Conservation (phyloP, 2,888 invertebrate genomes). For the Trimorus sp. region DNA sequence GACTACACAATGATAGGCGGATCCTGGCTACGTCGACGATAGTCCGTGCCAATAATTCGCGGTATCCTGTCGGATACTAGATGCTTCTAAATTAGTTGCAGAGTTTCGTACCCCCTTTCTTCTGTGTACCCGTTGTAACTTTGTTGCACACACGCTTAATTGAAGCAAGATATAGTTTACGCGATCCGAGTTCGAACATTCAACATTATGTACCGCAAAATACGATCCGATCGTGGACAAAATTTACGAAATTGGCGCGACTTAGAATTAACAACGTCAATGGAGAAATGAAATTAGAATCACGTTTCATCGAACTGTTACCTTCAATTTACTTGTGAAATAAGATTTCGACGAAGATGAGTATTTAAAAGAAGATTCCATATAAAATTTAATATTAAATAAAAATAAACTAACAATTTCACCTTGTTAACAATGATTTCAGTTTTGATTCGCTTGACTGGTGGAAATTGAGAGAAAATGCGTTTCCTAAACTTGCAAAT, state of each 20-base stretch:
- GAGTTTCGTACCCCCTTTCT: slow-evolving; percentile 60
- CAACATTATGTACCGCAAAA: slow-evolving; percentile 23
- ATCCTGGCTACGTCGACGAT: slow-evolving; percentile 42
- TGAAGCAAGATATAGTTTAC: slow-evolving; percentile 52
- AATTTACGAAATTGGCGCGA: neutral
- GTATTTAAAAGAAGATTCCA: too few relatives aligned
- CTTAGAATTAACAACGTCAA: neutral
- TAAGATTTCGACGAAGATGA: too few relatives aligned
- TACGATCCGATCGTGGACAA: slow-evolving; percentile 5
- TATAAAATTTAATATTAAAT: too few relatives aligned
- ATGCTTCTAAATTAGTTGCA: slow-evolving; percentile 74
- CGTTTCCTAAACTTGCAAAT: too few relatives aligned
- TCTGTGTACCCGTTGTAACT: slow-evolving; percentile 44
- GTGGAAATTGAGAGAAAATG: too few relatives aligned
- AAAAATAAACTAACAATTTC: too few relatives aligned
- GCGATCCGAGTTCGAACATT: slow-evolving; percentile 44
- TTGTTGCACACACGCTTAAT: slow-evolving; percentile 47
- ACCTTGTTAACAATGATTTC: too few relatives aligned
- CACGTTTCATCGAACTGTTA: too few relatives aligned
- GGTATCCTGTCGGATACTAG: slow-evolving; percentile 70
- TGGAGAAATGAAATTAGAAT: too few relatives aligned
- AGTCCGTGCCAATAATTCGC: slow-evolving; percentile 69
- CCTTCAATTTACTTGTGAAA: too few relatives aligned
- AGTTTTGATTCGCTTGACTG: too few relatives aligned
- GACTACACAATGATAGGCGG: slow-evolving; percentile 61